Base-by-base conservation (phyloP, 1,140 invertebrate genomes). In the Hyles vespertilio region DNA sequence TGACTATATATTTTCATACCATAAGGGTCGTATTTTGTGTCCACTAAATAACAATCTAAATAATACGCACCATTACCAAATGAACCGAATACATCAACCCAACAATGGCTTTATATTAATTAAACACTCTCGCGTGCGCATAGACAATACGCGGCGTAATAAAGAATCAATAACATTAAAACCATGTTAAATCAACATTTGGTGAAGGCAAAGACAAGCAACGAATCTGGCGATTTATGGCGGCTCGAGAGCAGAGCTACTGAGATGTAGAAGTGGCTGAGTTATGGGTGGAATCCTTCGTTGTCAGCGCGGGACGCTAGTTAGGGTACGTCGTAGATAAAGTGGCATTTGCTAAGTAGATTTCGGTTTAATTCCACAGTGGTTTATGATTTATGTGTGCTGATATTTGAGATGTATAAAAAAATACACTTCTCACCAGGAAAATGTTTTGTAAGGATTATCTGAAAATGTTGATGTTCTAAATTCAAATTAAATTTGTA, bases 121-220 rank as follows among this genome's bases (percentile, higher is more conserved):
- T 87, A 86, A 81, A 70, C 51, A 59, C 58, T 77, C 61, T 87
- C 75, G 84, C 84, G 84, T 87, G 84, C 81, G 81, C 79, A 73
- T 76, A 84, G 83, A 86, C 83, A 86, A 86, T 87, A 77, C 77
- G 61, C 51, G 32, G 58, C 77, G 80, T 81, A 77, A 81, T 84
- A 86, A 88, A 88, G 85, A 88, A 88, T 88, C 85, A 88, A 88
- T 88, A 88, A 84, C 71, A 83, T 81, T 88, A 88, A 88, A 88
- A 87, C 84, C 81, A 75, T 83, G 85, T 88, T 88, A 88, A 88
- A 88, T 88, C 84, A 88, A 88, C 85, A 88, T 88, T 83, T 72
- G 79, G 78, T 78, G 73, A 74, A 69, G 56, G 67, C 81, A 86
- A 77, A 82, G 81, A 88, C 82, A 88, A 86, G 81, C 80, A 87